Percentiles rank a stretch among this genome's conserved stretches.
These are phyloP conservation scores for Pyrrhia umbra DNA, from an alignment of 2,888 invertebrate species.

Conservation along the genomic window DNA sequence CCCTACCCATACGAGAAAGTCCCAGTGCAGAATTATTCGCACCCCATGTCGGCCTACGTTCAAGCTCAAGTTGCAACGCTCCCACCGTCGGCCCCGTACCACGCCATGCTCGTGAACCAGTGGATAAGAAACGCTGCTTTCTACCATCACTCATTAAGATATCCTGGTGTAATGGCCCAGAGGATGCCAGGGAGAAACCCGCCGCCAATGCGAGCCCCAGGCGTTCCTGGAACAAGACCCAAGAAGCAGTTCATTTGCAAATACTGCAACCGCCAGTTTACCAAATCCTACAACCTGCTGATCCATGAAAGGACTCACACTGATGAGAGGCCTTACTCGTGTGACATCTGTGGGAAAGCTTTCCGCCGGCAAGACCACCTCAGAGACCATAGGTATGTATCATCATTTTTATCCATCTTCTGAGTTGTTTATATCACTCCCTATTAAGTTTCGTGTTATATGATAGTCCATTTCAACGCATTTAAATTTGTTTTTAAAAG, in stretches of 20 bases:
- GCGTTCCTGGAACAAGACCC: slow-evolving; percentile 91
- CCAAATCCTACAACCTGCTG: slow-evolving; percentile 99
- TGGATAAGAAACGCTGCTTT: slow-evolving; percentile 93
- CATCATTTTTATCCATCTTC: slow-evolving; percentile 37
- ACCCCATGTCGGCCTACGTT: slow-evolving; percentile 85
- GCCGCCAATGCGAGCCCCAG: slow-evolving; percentile 89
- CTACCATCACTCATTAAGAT: slow-evolving; percentile 91
- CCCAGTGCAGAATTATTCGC: slow-evolving; percentile 78
- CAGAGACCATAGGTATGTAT: slow-evolving; percentile 95
- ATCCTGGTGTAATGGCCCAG: slow-evolving; percentile 87
- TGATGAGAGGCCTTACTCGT: slow-evolving; percentile 98
- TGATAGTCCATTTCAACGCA: slow-evolving; percentile 47
- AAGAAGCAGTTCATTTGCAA: slow-evolving; percentile 98
- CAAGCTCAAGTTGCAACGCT: slow-evolving; percentile 86
- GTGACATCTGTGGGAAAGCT: slow-evolving; percentile 98
- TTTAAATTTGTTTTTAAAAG: slow-evolving; percentile 33
- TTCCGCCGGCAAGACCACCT: slow-evolving; percentile 98
- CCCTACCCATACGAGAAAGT: slow-evolving; percentile 84
- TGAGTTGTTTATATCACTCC: slow-evolving; percentile 36
- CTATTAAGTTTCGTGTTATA: slow-evolving; percentile 55
- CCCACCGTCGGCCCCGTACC: slow-evolving; percentile 87
- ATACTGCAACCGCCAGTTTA: slow-evolving; percentile 99
- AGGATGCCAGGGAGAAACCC: slow-evolving; percentile 88
- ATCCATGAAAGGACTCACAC: slow-evolving; percentile 99
- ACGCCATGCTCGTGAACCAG: slow-evolving; percentile 92